Evolutionary conservation across 2,797 vertebrate species (phyloP).

Genomic region (Antrozous pallidus): DNA sequence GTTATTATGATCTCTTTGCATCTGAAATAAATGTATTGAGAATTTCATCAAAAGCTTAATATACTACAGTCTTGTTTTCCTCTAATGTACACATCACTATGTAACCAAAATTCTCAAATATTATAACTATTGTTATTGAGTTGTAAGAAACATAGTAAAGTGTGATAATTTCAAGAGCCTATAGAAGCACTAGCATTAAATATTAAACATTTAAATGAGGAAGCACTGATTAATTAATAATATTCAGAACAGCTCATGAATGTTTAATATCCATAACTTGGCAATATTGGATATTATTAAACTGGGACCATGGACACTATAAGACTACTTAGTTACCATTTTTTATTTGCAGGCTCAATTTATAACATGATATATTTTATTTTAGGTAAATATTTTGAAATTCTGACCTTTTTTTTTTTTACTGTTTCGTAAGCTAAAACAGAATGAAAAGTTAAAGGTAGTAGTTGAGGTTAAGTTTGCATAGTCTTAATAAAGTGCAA

Average conservation of each 20-base stretch:
- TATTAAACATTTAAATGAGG: slow-evolving; percentile 87
- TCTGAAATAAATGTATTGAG: slow-evolving; percentile 60
- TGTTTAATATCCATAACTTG: slow-evolving; percentile 83
- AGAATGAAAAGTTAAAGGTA: slow-evolving; percentile 66
- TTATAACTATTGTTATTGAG: slow-evolving; percentile 54
- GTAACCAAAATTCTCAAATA: slow-evolving; percentile 59
- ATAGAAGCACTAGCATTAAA: slow-evolving; percentile 83
- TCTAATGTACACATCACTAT: slow-evolving; percentile 38
- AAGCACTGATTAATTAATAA: slow-evolving; percentile 86
- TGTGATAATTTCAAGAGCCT: slow-evolving; percentile 80
- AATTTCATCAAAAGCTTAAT: slow-evolving; percentile 58
- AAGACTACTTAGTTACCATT: slow-evolving; percentile 67
- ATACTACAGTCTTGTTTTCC: not conserved
- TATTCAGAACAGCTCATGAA: slow-evolving; percentile 83
- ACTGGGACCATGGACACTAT: slow-evolving; percentile 66
- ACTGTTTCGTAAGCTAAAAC: slow-evolving; percentile 68
- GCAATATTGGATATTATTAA: slow-evolving; percentile 82
- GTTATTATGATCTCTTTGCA: slow-evolving; percentile 59
- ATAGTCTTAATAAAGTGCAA: slow-evolving; percentile 28
- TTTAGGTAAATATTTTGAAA: slow-evolving; percentile 74
- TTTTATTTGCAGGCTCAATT: slow-evolving; percentile 73
- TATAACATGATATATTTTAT: slow-evolving; percentile 74
- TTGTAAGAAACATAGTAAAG: slow-evolving; percentile 67
- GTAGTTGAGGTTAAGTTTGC: slow-evolving; percentile 46
- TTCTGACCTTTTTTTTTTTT: slow-evolving; percentile 68